Conservation (phyloP, 2,888 invertebrate species). For the Lepidocyrtoides sp. region DNA sequence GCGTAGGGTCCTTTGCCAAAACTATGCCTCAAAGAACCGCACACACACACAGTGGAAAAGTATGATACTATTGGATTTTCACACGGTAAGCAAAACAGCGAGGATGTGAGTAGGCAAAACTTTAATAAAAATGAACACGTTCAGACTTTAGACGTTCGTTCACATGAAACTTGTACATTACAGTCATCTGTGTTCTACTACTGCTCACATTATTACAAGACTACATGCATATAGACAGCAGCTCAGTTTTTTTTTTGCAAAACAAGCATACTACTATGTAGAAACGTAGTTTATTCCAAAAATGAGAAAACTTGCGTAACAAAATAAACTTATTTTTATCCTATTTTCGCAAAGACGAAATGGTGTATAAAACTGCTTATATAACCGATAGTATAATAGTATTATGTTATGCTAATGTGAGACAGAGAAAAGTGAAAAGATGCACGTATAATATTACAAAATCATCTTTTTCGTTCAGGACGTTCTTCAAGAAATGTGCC, state of each 20-base stretch:
- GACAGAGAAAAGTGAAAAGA: not conserved
- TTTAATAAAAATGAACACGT: slow-evolving; percentile 5
- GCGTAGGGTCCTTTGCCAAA: not conserved
- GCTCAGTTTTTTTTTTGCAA: not conserved
- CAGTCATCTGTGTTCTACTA: not conserved
- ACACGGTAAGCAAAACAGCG: too few relatives aligned
- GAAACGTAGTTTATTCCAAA: not conserved
- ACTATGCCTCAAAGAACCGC: not conserved
- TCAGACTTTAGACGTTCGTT: not conserved
- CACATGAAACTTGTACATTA: not conserved
- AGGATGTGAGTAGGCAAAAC: too few relatives aligned
- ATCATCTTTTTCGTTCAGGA: not conserved
- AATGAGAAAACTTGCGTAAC: slow-evolving; percentile 16
- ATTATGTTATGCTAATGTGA: not conserved
- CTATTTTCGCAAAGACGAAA: not conserved
- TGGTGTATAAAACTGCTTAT: not conserved
- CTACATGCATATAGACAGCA: not conserved
- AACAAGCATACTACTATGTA: not conserved
- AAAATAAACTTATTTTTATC: slow-evolving; percentile 6
- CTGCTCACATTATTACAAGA: too few relatives aligned
- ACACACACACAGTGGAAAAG: not conserved
- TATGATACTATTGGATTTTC: not conserved
- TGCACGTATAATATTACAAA: not conserved
- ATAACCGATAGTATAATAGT: not conserved
- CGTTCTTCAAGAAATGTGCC: not conserved